These are phyloP conservation scores for Diarsia mendica DNA, from an alignment of 2,888 invertebrate species.

Conservation along the genomic window DNA sequence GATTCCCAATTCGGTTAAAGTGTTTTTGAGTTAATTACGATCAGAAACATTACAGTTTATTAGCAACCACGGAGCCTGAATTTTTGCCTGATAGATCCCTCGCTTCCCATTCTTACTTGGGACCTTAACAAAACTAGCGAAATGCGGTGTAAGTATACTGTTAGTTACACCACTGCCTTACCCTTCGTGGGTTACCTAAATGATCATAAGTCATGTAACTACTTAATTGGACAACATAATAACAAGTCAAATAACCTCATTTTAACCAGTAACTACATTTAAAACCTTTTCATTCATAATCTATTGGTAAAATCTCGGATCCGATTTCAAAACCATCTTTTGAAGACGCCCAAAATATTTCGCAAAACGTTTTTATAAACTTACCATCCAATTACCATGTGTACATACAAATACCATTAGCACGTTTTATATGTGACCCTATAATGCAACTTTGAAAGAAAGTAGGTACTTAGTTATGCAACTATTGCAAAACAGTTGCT, in stretches of 20 bases:
- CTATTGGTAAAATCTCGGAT: neutral
- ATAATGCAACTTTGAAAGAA: constrained; percentile 14
- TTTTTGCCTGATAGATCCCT: no score
- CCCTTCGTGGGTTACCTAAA: no score
- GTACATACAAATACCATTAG: constrained; percentile 27
- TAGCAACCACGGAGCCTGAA: no score
- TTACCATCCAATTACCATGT: neutral
- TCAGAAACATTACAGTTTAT: no score
- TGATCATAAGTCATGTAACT: no score
- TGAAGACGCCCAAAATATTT: constrained; percentile 2
- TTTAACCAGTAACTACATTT: neutral
- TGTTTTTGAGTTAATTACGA: no score
- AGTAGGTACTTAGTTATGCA: constrained; percentile 12
- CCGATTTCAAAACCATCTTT: constrained; percentile 1
- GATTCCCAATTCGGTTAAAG: no score
- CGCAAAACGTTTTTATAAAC: constrained; percentile 23
- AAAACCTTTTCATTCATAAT: neutral
- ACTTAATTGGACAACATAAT: neutral
- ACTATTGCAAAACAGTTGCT: constrained; percentile 20
- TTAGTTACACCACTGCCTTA: no score
- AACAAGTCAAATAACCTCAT: neutral
- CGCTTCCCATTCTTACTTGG: no score
- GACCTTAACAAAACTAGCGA: no score
- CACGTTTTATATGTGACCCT: constrained; percentile 8
- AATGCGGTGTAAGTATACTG: no score